Evolutionary conservation across 2,113 vertebrate genomes (phyloP).

Genomic region (Varanus salvator): DNA sequence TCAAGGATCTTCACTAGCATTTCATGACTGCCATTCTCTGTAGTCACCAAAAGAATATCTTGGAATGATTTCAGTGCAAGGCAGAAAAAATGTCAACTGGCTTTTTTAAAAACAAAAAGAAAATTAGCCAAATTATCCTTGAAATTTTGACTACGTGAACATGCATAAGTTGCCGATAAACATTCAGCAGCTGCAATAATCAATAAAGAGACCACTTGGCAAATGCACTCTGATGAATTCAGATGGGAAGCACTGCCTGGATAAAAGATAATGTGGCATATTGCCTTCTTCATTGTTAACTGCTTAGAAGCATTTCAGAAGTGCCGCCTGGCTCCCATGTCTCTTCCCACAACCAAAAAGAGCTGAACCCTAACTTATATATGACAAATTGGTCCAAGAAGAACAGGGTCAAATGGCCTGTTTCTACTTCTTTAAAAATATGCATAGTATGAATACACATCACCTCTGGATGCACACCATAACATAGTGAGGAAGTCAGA

Average conservation of each 20-base stretch:
- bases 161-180: slow-evolving; percentile 69
- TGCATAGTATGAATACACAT: not conserved
- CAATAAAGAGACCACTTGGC: slow-evolving; percentile 70
- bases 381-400: not conserved
- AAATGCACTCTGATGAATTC: slow-evolving; percentile 63
- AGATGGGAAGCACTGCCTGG: slow-evolving; percentile 53
- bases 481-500: too few species aligned
- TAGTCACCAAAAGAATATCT: slow-evolving; percentile 12
- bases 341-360: not conserved
- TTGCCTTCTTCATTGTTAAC: slow-evolving; percentile 51
- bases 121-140: slow-evolving; percentile 65
- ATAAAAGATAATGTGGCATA: slow-evolving; percentile 38
- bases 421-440: not conserved
- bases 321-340: not conserved
- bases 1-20: slow-evolving; percentile 43
- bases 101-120: slow-evolving; percentile 59
- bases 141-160: slow-evolving; percentile 70
- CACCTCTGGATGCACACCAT: too few species aligned
- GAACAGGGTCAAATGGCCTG: not conserved
- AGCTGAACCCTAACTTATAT: not conserved
- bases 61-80: slow-evolving; percentile 51
- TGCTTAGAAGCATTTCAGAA: slow-evolving; percentile 41
- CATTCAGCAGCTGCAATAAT: slow-evolving; percentile 69
- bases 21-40: slow-evolving; percentile 29
- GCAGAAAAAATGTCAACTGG: slow-evolving; percentile 55